phyloP scores from a whole-genome alignment of 2,797 vertebrate genomes.

The Peromyscus aztecus region DNA sequence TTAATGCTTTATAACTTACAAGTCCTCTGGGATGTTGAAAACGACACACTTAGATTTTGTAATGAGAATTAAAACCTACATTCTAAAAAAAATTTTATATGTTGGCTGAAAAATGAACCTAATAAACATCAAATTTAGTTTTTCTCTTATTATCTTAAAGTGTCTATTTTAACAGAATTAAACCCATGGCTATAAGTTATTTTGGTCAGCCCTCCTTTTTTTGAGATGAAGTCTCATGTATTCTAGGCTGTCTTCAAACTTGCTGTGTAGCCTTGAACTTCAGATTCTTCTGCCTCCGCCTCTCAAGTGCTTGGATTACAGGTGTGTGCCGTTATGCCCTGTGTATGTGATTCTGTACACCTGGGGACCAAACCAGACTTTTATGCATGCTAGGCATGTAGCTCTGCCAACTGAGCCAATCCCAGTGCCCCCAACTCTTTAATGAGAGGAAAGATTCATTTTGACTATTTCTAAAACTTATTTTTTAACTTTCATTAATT shows the following conservation, averaged over 20 bases:
- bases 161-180: conserved; percentile 1
- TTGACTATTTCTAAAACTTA: background rate
- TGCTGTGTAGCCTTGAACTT: background rate
- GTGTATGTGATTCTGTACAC: background rate
- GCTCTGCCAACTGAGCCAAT: background rate
- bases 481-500: background rate
- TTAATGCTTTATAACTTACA: conserved; percentile 32
- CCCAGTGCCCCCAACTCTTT: no score
- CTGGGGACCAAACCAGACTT: background rate
- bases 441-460: background rate
- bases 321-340: background rate
- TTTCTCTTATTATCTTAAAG: conserved; percentile 56
- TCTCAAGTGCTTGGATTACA: background rate
- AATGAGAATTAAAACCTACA: conserved; percentile 27
- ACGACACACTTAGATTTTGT: conserved; percentile 36
- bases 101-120: conserved; percentile 63
- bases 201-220: background rate
- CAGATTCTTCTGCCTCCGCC: background rate
- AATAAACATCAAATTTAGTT: conserved; percentile 23
- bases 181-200: conserved; percentile 12
- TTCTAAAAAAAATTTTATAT: conserved; percentile 1
- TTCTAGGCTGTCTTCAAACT: background rate
- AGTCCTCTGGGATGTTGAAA: conserved; percentile 16
- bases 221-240: background rate
- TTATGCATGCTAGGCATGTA: background rate